phyloP scores from a whole-genome alignment of 2,888 invertebrate species.

The Sinopyrophorus schimmeli region DNA sequence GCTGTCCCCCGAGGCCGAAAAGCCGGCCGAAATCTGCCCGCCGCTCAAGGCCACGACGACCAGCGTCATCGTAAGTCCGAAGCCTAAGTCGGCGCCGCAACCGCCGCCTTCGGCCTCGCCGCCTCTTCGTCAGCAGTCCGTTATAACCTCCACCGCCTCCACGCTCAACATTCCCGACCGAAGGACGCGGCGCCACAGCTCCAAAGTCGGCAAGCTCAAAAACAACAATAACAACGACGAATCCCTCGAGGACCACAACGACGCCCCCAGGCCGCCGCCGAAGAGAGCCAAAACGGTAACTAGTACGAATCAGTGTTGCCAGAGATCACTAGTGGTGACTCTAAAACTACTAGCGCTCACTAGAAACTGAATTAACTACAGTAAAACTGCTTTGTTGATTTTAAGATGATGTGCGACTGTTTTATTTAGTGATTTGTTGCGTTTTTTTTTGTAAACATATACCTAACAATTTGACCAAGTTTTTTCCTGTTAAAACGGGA shows the following conservation, averaged over 20 bases:
- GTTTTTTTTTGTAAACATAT: too few relatives aligned
- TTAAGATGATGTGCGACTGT: too few relatives aligned
- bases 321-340: too few relatives aligned
- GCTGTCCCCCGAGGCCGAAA: conserved; percentile 55
- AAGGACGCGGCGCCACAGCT: conserved; percentile 43
- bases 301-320: too few relatives aligned
- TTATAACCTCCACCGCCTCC: conserved; percentile 37
- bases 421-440: too few relatives aligned
- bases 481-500: too few relatives aligned
- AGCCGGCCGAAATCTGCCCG: too few relatives aligned
- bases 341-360: too few relatives aligned
- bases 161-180: conserved; percentile 47
- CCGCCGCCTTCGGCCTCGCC: conserved; percentile 17
- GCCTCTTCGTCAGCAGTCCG: conserved; percentile 38
- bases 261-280: conserved; percentile 26
- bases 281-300: conserved; percentile 44
- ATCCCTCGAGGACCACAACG: conserved; percentile 37
- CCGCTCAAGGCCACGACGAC: conserved; percentile 16
- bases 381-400: too few relatives aligned
- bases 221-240: conserved; percentile 42
- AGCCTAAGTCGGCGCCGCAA: conserved; percentile 21
- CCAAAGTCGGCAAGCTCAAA: conserved; percentile 42
- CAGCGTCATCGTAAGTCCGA: conserved; percentile 35
- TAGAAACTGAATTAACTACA: too few relatives aligned
- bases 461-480: too few relatives aligned